Evolutionary conservation across 2,113 vertebrate species (phyloP), one percentile per base, ranked within the genome.

Genomic region (Callochromis pleurospilus): DNA sequence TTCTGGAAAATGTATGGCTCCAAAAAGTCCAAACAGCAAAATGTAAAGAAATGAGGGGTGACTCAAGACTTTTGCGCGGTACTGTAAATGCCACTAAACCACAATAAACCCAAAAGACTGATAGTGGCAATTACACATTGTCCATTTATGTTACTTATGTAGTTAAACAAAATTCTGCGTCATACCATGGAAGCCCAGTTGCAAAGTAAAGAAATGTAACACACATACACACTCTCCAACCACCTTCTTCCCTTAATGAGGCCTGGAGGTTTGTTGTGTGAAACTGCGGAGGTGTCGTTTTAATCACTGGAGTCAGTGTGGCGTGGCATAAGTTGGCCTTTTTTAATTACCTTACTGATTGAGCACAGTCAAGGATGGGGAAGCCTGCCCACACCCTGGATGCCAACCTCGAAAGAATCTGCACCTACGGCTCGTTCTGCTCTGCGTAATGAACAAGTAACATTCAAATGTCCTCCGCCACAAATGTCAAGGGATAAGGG

Each of bases 271-370:
- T 94, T 94, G 94, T 93, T 92, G 93, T 93, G 89, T 83, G 90
- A 91, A 89, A 94, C 83, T 90, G 94, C 33, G 58, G 94, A 94
- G 95, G 95, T 95, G 95, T 95, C 83, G 73, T 93, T 96, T 95
- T 95, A 95, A 96, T 96, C 95, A 95, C 91, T 80, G 84, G 80
- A 95, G 93, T 88, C 91, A 95, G 84, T 91, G 96, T 93, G 91
- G 91, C 94, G 91, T 95, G 93, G 94, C 93, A 92, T 80, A 90
- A 95, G 93, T 95, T 94, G 94, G 93, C 93, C 91, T 90, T 93
- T 92, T 95, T 95, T 96, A 96, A 96, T 96, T 96, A 95, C 92
- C 91, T 90, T 33, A 83, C 91, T 95, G 90, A 95, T 93, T 94
- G 94, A 91, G 93, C 90, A 87, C 90, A 92, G 91, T 91, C 92